phyloP scores from a whole-genome alignment of 2,797 vertebrate genomes.

The Poeciliopsis turneri region DNA sequence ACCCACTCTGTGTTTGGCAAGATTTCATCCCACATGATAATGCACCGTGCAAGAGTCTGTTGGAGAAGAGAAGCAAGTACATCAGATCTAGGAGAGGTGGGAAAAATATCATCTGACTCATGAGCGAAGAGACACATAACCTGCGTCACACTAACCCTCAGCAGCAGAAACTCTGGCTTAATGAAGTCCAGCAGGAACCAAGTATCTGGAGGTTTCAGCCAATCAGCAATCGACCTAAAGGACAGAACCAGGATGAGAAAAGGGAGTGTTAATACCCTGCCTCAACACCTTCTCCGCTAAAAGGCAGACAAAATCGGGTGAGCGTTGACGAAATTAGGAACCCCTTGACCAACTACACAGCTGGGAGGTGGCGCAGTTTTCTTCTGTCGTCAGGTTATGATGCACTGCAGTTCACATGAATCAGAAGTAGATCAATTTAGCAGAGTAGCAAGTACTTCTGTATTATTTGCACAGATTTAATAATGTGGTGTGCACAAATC shows the following conservation, averaged over 20 bases:
- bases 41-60: conserved; percentile 94
- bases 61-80: neutral
- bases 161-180: conserved; percentile 96
- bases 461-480: neutral
- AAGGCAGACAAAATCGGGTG: conserved; percentile 21
- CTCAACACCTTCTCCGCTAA: conserved; percentile 44
- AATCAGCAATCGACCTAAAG: conserved; percentile 94
- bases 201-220: conserved; percentile 96
- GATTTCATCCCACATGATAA: conserved; percentile 99
- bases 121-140: neutral
- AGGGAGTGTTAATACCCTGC: conserved; percentile 65
- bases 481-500: neutral
- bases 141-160: conserved; percentile 84
- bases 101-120: conserved; percentile 1
- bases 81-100: conserved; percentile 33
- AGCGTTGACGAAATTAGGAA: conserved; percentile 39
- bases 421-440: neutral
- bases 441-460: neutral
- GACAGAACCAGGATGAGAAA: conserved; percentile 51
- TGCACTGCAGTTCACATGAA: conserved; percentile 37
- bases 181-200: conserved; percentile 99
- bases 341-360: conserved; percentile 52
- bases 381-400: conserved; percentile 36
- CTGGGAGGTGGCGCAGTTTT: conserved; percentile 22
- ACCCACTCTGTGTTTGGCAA: conserved; percentile 95